phyloP scores from a whole-genome alignment of 2,113 vertebrate species.

The Deroptyus accipitrinus region DNA sequence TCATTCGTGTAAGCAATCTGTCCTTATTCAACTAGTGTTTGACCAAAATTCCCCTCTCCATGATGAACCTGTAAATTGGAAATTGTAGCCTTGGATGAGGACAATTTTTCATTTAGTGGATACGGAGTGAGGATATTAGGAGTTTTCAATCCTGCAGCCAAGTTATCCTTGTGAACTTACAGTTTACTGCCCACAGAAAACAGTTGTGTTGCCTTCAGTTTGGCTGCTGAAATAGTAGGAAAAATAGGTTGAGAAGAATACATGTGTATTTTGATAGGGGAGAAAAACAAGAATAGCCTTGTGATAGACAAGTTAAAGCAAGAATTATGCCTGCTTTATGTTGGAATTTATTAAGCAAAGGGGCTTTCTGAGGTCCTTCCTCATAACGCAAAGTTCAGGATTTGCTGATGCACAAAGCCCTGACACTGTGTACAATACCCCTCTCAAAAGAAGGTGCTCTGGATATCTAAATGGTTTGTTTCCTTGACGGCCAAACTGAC shows the following conservation, averaged over 20 bases:
- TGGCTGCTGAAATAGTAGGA: not conserved
- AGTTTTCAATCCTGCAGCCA: not conserved
- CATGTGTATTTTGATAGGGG: not conserved
- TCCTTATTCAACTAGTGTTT: conserved; percentile 36
- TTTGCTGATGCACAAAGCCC: not conserved
- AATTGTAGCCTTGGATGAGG: conserved; percentile 16
- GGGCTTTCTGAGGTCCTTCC: fast-evolving
- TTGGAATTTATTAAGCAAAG: not conserved
- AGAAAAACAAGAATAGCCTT: not conserved
- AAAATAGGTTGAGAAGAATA: not conserved
- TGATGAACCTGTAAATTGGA: conserved; percentile 28
- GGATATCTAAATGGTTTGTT: not conserved
- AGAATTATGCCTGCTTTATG: not conserved
- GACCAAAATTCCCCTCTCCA: conserved; percentile 18
- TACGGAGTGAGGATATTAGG: conserved; percentile 1
- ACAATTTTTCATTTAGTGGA: conserved; percentile 33
- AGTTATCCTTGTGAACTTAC: fast-evolving
- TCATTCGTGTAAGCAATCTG: conserved; percentile 13
- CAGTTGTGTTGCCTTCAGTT: not conserved
- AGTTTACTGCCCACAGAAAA: not conserved
- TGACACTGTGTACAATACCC: fast-evolving
- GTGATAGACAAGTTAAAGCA: not conserved
- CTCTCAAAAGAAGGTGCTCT: not conserved
- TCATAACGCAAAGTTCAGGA: not conserved
- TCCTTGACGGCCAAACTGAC: not conserved